phyloP scores from a whole-genome alignment of 2,113 vertebrate species.

The Nycticryphes semicollaris region DNA sequence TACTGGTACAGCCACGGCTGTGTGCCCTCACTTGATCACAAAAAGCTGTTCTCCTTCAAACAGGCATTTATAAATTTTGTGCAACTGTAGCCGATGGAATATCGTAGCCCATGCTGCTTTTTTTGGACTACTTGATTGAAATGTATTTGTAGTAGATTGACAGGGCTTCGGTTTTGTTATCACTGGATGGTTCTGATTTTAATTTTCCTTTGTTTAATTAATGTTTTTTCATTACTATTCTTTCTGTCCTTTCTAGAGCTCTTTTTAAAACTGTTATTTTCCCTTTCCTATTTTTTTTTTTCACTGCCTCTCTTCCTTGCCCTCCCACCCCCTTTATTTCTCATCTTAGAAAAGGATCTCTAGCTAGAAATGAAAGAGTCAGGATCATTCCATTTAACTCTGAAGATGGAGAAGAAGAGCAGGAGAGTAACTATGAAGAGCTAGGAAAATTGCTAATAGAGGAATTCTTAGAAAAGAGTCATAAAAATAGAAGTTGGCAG shows the following conservation, averaged over 20 bases:
- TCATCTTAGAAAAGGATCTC: constrained; percentile 70
- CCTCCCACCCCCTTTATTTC: constrained; percentile 46
- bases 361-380: constrained; percentile 85
- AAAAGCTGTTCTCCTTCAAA: constrained; percentile 27
- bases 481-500: constrained; percentile 83
- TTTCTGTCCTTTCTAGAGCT: constrained; percentile 2
- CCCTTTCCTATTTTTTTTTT: constrained; percentile 36
- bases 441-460: constrained; percentile 77
- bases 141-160: background rate
- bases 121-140: constrained; percentile 18
- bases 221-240: constrained; percentile 30
- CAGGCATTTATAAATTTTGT: constrained; percentile 18
- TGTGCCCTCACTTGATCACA: constrained; percentile 10
- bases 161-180: background rate
- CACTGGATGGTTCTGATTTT: constrained; percentile 12
- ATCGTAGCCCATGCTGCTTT: background rate
- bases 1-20: background rate
- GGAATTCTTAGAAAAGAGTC: constrained; percentile 80
- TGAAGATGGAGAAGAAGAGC: constrained; percentile 83
- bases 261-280: constrained; percentile 46
- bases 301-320: constrained; percentile 50
- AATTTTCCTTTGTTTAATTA: constrained; percentile 24
- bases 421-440: constrained; percentile 80
- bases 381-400: constrained; percentile 87
- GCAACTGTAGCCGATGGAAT: background rate